These are phyloP conservation scores for Tetranychus piercei DNA, from an alignment of 2,888 invertebrate genomes.

Conservation along the genomic window DNA sequence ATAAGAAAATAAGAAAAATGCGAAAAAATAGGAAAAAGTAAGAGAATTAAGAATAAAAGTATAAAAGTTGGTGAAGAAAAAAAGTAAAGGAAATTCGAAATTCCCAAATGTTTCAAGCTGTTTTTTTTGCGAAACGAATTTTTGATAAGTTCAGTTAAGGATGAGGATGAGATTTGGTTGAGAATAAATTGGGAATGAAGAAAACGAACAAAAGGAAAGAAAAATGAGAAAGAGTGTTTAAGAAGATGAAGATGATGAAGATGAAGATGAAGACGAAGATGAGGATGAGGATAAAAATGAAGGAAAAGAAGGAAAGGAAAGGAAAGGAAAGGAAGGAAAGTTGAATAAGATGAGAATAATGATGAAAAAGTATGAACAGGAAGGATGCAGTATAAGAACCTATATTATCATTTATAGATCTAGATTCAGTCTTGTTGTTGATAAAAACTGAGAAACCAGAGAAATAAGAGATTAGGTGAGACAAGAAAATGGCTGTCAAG, in stretches of 20 bases:
- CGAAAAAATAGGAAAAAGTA: background rate
- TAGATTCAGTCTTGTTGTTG: too few relatives aligned
- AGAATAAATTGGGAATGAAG: background rate
- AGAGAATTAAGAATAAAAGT: background rate
- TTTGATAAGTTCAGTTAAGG: too few relatives aligned
- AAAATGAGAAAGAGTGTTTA: background rate
- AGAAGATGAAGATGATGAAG: background rate
- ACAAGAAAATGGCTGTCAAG: background rate
- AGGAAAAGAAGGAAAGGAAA: background rate
- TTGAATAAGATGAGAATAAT: background rate
- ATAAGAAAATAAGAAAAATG: conserved; percentile 1
- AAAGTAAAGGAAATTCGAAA: too few relatives aligned
- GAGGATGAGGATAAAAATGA: background rate
- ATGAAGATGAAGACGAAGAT: background rate
- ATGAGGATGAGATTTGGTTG: background rate
- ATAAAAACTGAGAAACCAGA: background rate
- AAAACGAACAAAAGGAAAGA: background rate
- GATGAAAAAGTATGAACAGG: background rate
- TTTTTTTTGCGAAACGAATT: too few relatives aligned
- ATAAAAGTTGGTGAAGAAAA: too few relatives aligned
- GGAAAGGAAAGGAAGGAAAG: background rate
- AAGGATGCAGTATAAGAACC: background rate
- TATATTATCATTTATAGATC: too few relatives aligned
- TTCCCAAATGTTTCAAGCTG: too few relatives aligned
- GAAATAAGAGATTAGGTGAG: background rate